Evolutionary conservation across 2,113 vertebrate species (phyloP), one percentile per base, ranked within the genome.

Genomic region (Strix uralensis): DNA sequence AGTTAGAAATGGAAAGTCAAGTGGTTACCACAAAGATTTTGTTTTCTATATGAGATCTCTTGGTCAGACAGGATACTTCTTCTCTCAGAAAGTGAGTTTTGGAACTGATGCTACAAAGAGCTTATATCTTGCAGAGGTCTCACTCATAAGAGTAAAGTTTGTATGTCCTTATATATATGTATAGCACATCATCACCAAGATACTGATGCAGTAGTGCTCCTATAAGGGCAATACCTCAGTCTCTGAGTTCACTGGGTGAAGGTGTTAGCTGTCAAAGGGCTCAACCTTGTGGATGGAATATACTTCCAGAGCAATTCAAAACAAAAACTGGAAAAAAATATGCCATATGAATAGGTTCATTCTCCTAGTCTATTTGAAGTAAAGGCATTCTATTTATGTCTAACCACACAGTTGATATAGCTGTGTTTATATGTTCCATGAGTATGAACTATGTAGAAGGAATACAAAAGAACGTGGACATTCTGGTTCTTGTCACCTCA

Each of bases 401-500:
- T 71, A 95, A 95, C 59, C 34, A 57, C 75, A 89, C 19, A 49
- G 40, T 36, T 91, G 72, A 93, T 92, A 94, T 73, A 86, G 85
- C 55, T 65, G 32, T 61, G 61, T 96, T 97, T 97, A 88, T 57
- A 73, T 46, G 83, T 63, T 70, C 55, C n/a, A 13, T 26, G 49
- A 72, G 61, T 73, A 94, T 36, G 83, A 94, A 86, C 36, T 75
- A 23, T 49, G 72, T 15, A 54, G 78, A 93, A 91, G n/a, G 49
- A 92, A 85, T 63, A 93, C 44, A 90, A 69, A 9, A 95, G 91
- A 90, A 38, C 9, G 11, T 3, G 25, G 88, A 46, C 21, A 59
- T 44, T 61, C 89, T 96, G 88, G 77, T 47, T 94, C 91, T 95
- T 73, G n/a, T 98, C 79, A 83, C 49, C 80, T 58, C 34, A 65